A percentile compares a stretch with the other conserved stretches of the same genome.
Conservation (phyloP, 2,888 invertebrate genomes). For the Monochamus alternatus region DNA sequence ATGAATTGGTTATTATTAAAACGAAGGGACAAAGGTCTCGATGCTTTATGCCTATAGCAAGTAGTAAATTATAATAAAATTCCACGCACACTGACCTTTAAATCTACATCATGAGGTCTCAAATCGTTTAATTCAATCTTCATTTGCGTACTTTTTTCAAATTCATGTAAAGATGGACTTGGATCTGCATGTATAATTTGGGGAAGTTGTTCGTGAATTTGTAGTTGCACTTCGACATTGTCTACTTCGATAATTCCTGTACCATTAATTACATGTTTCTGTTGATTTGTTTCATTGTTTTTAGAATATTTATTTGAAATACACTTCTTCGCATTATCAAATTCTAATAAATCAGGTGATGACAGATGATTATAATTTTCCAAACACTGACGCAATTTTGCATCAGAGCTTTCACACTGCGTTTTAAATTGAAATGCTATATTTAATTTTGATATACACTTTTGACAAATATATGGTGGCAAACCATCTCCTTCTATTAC, state of each 20-base stretch:
- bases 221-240: conserved; percentile 28
- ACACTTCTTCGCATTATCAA: conserved; percentile 65
- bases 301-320: conserved; percentile 43
- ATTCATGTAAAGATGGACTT: conserved; percentile 52
- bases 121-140: conserved; percentile 63
- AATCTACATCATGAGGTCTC: conserved; percentile 50
- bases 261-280: conserved; percentile 26
- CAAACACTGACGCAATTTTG: conserved; percentile 67
- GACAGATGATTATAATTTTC: conserved; percentile 63
- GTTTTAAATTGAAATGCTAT: conserved; percentile 70
- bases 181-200: conserved; percentile 59
- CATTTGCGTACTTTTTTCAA: conserved; percentile 59
- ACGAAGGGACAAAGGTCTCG: too few species aligned
- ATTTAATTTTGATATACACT: conserved; percentile 68
- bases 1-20: too few species aligned
- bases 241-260: conserved; percentile 31
- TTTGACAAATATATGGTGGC: conserved; percentile 69
- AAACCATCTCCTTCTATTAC: conserved; percentile 68
- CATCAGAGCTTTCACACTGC: conserved; percentile 69
- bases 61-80: too few species aligned
- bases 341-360: conserved; percentile 63
- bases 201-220: conserved; percentile 41
- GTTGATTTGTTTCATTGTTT: conserved; percentile 39
- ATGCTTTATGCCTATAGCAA: too few species aligned
- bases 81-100: conserved; percentile 25